These are phyloP conservation scores for Spinus olivaceus DNA, from an alignment of 2,797 vertebrate species.

Conservation along the genomic window DNA sequence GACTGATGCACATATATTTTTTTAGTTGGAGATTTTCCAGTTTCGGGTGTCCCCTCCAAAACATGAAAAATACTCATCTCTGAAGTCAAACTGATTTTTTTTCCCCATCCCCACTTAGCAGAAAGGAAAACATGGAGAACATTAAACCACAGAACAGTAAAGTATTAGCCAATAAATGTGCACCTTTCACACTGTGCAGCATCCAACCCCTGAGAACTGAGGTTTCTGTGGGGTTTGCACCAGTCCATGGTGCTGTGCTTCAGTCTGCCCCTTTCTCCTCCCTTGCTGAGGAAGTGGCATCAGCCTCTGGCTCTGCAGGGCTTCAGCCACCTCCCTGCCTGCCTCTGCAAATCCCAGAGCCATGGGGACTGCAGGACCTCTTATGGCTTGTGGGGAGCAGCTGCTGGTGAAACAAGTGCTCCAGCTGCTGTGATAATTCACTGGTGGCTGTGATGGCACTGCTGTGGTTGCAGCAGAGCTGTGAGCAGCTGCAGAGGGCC, in stretches of 20 bases:
- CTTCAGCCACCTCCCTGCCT: background rate
- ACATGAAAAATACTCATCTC: background rate
- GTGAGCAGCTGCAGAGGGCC: background rate
- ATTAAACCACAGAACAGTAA: background rate
- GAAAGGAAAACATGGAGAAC: background rate
- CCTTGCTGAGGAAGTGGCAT: background rate
- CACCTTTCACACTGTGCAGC: background rate
- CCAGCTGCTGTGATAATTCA: background rate
- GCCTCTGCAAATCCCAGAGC: background rate
- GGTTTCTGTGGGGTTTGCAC: background rate
- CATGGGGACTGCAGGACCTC: background rate
- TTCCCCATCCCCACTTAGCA: fast-evolving
- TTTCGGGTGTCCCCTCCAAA: background rate
- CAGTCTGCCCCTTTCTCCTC: background rate
- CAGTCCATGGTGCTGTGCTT: fast-evolving
- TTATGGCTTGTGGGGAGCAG: background rate
- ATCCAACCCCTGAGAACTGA: background rate
- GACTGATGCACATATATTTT: background rate
- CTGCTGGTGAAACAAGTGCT: background rate
- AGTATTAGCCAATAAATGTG: background rate
- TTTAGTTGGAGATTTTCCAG: background rate
- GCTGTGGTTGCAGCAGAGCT: background rate
- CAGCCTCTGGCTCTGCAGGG: background rate
- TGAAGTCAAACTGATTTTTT: background rate
- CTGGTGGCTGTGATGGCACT: background rate